Evolutionary conservation across 2,113 vertebrate species (phyloP), one percentile per base, ranked within the genome.

Genomic region (Dermatemys mawii): DNA sequence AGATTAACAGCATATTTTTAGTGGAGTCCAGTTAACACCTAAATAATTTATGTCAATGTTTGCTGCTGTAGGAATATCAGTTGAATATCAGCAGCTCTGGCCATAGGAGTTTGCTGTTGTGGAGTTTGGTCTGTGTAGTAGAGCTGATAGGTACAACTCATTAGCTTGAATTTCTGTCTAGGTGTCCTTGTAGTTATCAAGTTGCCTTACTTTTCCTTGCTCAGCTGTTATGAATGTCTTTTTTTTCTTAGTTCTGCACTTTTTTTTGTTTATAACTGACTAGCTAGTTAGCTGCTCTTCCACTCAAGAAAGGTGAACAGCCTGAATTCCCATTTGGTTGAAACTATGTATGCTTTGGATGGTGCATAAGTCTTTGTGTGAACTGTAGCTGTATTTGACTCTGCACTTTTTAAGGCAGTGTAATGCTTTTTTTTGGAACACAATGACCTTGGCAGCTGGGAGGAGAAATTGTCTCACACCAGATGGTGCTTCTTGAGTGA

Each of bases 401-500:
- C 54, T 92, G 48, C 81, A 0, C 32, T 50, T 60, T 5, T 85
- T 78, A 73, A 93, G 22, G 60, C 50, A 49, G 9, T n/a, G 4
- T 57, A 38, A 21, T 53, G 21, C 8, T 44, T 86, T 70, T 70
- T 24, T 16, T 60, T 86, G 83, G 86, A 88, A 78, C 49, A 19
- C n/a, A 7, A 1, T 57, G n/a, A 24, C 53, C 86, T 63, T 63
- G 38, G 83, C 32, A 32, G 13, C 35, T 51, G 89, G 83, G 81
- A 49, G 35, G 67, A 67, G 2, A 75, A 5, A 60, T 67, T 80
- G 11, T 79, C 51, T 87, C 78, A 5, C 54, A 27, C 88, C 82
- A 73, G 53, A 55, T 95, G 50, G 84, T 95, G 55, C 11, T 84
- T 90, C 84, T 84, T 86, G 17, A 57, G 27, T 49, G 21, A 84